Conservation (phyloP, 2,888 invertebrate species). For the Megastigmus dorsalis region DNA sequence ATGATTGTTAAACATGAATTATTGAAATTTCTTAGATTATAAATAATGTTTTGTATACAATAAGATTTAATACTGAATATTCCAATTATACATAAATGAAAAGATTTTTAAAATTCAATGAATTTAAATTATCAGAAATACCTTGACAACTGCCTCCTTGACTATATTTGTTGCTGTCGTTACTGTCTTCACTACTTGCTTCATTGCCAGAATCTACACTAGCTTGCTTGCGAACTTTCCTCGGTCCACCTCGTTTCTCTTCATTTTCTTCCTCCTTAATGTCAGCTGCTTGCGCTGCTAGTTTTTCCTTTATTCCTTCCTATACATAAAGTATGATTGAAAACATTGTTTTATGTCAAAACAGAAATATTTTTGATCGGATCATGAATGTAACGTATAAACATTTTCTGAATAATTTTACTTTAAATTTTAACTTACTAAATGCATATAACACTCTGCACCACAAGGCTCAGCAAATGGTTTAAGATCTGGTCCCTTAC, state of each 20-base stretch:
- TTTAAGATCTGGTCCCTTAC: constrained; percentile 92
- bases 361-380: no score
- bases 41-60: background rate
- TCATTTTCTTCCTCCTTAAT: constrained; percentile 77
- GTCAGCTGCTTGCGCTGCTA: constrained; percentile 80
- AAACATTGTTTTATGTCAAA: no score
- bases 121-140: constrained; percentile 49
- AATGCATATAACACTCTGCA: constrained; percentile 88
- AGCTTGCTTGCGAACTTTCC: constrained; percentile 79
- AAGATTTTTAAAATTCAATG: background rate
- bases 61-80: background rate
- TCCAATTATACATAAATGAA: no score
- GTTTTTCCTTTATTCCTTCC: constrained; percentile 90
- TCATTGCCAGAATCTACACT: constrained; percentile 92
- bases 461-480: constrained; percentile 91
- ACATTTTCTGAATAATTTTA: no score
- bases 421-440: constrained; percentile 79
- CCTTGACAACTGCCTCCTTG: constrained; percentile 78
- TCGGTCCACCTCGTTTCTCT: constrained; percentile 74
- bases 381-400: no score
- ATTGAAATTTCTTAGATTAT: no score
- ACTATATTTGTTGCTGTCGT: constrained; percentile 88
- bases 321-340: no score
- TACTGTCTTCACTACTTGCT: constrained; percentile 95
- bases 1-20: no score